Evolutionary conservation across 2,797 vertebrate genomes (phyloP).

Genomic region (Falco concolor): DNA sequence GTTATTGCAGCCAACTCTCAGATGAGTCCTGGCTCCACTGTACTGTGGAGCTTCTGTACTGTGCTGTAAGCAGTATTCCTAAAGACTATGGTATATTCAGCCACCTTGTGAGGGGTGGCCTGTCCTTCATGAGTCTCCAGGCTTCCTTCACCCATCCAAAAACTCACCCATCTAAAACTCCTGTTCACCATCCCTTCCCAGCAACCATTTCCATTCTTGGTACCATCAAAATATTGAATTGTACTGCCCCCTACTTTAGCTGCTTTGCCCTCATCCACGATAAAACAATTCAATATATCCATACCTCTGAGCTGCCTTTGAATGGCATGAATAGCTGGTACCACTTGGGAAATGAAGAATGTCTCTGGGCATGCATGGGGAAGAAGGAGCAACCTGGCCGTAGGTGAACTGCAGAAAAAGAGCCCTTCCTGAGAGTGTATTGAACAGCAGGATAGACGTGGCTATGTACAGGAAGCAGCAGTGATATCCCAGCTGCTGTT

Average conservation of each 20-base stretch:
- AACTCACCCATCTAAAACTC: not conserved
- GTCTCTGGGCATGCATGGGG: fast-evolving
- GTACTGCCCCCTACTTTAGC: not conserved
- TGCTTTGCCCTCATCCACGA: not conserved
- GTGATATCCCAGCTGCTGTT: not conserved
- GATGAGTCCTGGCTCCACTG: not conserved
- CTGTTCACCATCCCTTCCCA: not conserved
- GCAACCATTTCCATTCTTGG: not conserved
- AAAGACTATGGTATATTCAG: not conserved
- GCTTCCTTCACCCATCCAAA: not conserved
- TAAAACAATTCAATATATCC: not conserved
- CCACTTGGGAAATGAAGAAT: not conserved
- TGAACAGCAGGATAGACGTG: not conserved
- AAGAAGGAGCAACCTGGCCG: not conserved
- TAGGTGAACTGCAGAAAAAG: not conserved
- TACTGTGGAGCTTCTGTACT: not conserved
- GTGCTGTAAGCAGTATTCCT: not conserved
- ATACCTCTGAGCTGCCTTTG: not conserved
- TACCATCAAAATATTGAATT: not conserved
- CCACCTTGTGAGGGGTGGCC: not conserved
- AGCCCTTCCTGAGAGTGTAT: not conserved
- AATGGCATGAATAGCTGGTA: not conserved
- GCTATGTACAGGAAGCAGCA: not conserved
- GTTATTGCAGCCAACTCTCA: not conserved
- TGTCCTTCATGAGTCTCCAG: not conserved